Base-by-base conservation (phyloP, 2,888 invertebrate species). In the Hirtodrosophila histrioides region DNA sequence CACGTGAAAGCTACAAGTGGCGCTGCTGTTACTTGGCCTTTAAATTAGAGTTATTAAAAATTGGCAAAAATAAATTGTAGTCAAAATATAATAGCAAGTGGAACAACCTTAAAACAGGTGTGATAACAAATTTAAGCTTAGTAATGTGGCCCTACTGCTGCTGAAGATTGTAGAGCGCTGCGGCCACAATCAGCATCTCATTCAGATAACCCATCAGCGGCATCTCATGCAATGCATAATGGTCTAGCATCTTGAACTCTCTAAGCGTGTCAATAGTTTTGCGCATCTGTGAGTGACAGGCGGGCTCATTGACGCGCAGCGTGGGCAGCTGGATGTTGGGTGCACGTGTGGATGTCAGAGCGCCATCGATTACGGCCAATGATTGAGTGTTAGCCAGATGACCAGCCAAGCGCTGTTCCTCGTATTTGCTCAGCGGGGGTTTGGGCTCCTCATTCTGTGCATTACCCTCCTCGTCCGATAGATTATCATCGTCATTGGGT, bases 141-240 rank as follows among this genome's bases (percentile, higher is more conserved):
- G 27, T 27, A 37, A 27, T 10, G 0, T 11, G 41, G 11, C 9
- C 24, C 41, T 70, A 81, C 29, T 89, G 90, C 41, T 90, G 90
- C 63, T 91, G 91, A 44, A 91, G 74, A 82, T 91, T 91, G 23
- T 85, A 89, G 3, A 91, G 73, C 3, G 90, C 92, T 11, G 90
- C 89, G 8, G 89, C 88, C 23, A 91, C 89, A 58, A 88, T 77
- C 61, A 91, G 66, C 72, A 91, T 89, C 76, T 91, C 92, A 81
- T 90, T 91, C 3, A 91, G 79, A 73, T 91, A 90, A 44, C 89
- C 86, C 74, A 90, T 85, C 33, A 91, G 63, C 44, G 89, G 67
- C 11, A 86, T 80, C 62, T 91, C 89, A 46, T 89, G 78, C 62
- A 91, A 79, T 33, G 89, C 85, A 56, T 87, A 81, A 23, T 91